Percentiles rank a stretch among this genome's conserved stretches.
These are phyloP conservation scores for Zaprionus gabonicus DNA, from an alignment of 1,140 invertebrate species.

Conservation along the genomic window DNA sequence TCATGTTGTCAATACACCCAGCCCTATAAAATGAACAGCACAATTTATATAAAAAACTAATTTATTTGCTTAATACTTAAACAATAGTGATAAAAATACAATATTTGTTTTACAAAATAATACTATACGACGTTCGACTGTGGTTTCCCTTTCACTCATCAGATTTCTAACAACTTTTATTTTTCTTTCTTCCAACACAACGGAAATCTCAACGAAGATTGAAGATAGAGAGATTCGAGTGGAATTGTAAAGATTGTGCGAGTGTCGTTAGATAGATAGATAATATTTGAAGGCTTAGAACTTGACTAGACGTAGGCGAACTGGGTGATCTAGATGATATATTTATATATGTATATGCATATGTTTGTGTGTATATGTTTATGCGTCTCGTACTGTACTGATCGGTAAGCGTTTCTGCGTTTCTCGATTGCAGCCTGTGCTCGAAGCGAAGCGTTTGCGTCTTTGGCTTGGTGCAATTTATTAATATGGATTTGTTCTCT, in stretches of 20 bases:
- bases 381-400: slow-evolving; percentile 76
- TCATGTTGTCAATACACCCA: not conserved
- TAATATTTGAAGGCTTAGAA: slow-evolving; percentile 23
- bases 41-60: slow-evolving; percentile 71
- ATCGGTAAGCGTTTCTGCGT: slow-evolving; percentile 78
- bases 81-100: slow-evolving; percentile 63
- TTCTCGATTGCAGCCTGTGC: slow-evolving; percentile 64
- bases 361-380: slow-evolving; percentile 18
- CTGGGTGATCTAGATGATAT: slow-evolving; percentile 38
- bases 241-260: slow-evolving; percentile 31
- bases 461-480: slow-evolving; percentile 71
- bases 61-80: slow-evolving; percentile 73
- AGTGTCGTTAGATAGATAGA: slow-evolving; percentile 25
- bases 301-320: slow-evolving; percentile 42
- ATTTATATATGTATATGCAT: slow-evolving; percentile 14
- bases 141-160: slow-evolving; percentile 38
- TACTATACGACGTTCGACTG: slow-evolving; percentile 58
- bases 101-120: slow-evolving; percentile 80
- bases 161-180: slow-evolving; percentile 48
- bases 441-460: slow-evolving; percentile 68
- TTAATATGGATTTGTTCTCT: not conserved
- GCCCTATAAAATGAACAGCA: not conserved
- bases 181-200: slow-evolving; percentile 25
- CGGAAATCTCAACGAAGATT: slow-evolving; percentile 26
- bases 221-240: slow-evolving; percentile 11